phyloP scores from a whole-genome alignment of 2,888 invertebrate genomes.

The Mythimna vitellina region DNA sequence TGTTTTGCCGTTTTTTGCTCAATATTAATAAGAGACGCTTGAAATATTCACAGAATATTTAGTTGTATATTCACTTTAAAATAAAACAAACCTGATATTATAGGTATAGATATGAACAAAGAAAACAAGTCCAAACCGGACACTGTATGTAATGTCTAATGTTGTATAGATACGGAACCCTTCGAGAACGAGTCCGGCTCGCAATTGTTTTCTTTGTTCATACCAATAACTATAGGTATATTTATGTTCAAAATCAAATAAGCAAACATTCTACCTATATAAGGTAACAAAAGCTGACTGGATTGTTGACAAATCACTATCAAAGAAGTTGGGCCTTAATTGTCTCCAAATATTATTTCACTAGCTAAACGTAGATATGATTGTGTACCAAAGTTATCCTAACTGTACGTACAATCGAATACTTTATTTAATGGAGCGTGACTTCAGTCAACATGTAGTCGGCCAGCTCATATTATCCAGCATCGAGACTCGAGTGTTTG shows the following conservation, averaged over 20 bases:
- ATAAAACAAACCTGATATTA: too few species aligned
- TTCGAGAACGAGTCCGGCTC: too few species aligned
- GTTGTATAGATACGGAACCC: too few species aligned
- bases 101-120: too few species aligned
- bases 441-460: slow-evolving; percentile 52
- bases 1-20: too few species aligned
- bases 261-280: not conserved
- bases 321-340: slow-evolving; percentile 15
- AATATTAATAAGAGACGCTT: too few species aligned
- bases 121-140: too few species aligned
- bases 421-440: slow-evolving; percentile 55
- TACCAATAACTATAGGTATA: not conserved
- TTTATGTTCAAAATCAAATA: not conserved
- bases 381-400: slow-evolving; percentile 46
- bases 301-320: slow-evolving; percentile 8
- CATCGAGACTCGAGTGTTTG: slow-evolving; percentile 54
- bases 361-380: slow-evolving; percentile 23
- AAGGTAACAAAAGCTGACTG: not conserved
- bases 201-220: too few species aligned
- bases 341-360: slow-evolving; percentile 26
- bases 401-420: slow-evolving; percentile 43
- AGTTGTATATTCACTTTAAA: too few species aligned
- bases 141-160: too few species aligned
- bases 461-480: slow-evolving; percentile 46
- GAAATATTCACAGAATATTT: too few species aligned